Evolutionary conservation across 1,140 invertebrate species (phyloP).

Genomic region (Portunus trituberculatus): DNA sequence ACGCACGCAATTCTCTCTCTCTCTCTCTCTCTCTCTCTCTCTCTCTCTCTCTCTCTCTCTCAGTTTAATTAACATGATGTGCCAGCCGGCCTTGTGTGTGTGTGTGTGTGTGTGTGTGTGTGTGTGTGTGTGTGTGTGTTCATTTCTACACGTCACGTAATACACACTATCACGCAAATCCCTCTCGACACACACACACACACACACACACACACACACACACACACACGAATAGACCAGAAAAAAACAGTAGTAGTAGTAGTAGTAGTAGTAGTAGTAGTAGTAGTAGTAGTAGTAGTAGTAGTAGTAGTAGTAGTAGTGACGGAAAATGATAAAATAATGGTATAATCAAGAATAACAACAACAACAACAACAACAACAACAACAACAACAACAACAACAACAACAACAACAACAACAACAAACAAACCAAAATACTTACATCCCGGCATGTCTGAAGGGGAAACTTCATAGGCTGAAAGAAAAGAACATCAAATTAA

Average conservation of each 20-base stretch:
- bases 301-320: too few species aligned
- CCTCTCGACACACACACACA: neutral
- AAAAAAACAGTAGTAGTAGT: too few species aligned
- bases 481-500: neutral
- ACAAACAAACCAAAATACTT: neutral
- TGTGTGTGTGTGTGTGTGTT: neutral
- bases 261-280: too few species aligned
- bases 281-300: too few species aligned
- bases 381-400: neutral
- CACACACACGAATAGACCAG: neutral
- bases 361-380: neutral
- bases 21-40: conserved; percentile 40
- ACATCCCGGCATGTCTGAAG: conserved; percentile 61
- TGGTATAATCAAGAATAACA: neutral
- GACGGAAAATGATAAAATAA: too few species aligned
- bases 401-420: neutral
- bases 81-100: neutral
- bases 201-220: conserved; percentile 6
- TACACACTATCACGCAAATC: neutral
- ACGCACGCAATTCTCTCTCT: neutral
- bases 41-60: conserved; percentile 31
- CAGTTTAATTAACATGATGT: neutral
- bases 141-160: conserved; percentile 6
- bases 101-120: conserved; percentile 6
- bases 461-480: conserved; percentile 58